A percentile compares a stretch with the other conserved stretches of the same genome.
These are phyloP conservation scores for Lysiphlebus fabarum DNA, from an alignment of 1,140 invertebrate species.

Conservation along the genomic window DNA sequence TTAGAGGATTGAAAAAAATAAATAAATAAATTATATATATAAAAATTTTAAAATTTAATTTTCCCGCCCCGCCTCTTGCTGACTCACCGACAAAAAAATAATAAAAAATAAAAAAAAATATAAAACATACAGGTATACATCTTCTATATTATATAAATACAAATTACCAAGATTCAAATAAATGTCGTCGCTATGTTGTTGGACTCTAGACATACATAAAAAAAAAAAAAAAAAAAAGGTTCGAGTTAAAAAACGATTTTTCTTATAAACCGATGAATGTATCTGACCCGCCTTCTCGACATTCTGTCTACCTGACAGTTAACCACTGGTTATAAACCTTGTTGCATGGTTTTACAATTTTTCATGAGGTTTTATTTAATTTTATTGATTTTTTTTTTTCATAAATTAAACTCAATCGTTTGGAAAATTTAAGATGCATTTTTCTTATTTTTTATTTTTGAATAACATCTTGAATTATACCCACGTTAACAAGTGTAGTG, in stretches of 20 bases:
- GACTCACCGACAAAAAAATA: constrained; percentile 21
- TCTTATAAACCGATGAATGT: constrained; percentile 25
- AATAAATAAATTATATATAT: too few relatives aligned
- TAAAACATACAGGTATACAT: too few relatives aligned
- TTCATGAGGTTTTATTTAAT: constrained; percentile 1
- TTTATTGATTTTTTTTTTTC: too few relatives aligned
- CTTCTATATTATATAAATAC: constrained; percentile 24
- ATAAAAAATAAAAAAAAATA: constrained; percentile 21
- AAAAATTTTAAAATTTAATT: constrained; percentile 42
- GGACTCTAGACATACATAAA: neutral
- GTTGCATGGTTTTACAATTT: neutral
- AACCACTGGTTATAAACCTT: too few relatives aligned
- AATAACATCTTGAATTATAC: constrained; percentile 24
- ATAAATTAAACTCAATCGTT: constrained; percentile 27
- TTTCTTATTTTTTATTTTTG: constrained; percentile 1
- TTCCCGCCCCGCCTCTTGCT: constrained; percentile 35
- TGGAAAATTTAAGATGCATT: constrained; percentile 43
- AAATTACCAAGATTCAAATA: constrained; percentile 38
- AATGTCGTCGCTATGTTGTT: constrained; percentile 29
- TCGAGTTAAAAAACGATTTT: constrained; percentile 47
- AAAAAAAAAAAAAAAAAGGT: constrained; percentile 12
- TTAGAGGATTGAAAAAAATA: neutral
- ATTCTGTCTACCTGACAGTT: neutral
- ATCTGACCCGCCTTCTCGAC: neutral
- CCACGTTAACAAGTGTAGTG: constrained; percentile 48